phyloP scores from a whole-genome alignment of 1,140 invertebrate species.

The Anadara kagoshimensis region DNA sequence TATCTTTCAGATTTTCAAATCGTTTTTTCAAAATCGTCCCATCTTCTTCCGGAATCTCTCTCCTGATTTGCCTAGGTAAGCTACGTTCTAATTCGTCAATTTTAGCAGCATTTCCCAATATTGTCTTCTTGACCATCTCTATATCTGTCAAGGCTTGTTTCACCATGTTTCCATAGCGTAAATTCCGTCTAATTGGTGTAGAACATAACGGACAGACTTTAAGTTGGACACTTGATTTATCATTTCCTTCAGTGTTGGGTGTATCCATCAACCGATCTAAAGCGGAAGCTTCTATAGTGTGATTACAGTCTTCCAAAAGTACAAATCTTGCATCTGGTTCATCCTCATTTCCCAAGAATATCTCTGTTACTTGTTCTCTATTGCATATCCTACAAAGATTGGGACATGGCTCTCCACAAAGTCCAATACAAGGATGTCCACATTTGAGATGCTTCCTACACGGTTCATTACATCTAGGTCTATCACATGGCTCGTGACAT shows the following conservation, averaged over 20 bases:
- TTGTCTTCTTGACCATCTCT: slow-evolving; percentile 42
- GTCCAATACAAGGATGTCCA: slow-evolving; percentile 79
- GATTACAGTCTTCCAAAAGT: slow-evolving; percentile 53
- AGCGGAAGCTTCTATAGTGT: slow-evolving; percentile 44
- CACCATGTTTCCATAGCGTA: slow-evolving; percentile 78
- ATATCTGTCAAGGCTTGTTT: slow-evolving; percentile 69
- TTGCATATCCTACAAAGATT: slow-evolving; percentile 51
- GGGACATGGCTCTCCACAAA: slow-evolving; percentile 80
- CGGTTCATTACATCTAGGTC: slow-evolving; percentile 41
- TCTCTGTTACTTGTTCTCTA: slow-evolving; percentile 75
- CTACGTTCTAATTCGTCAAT: slow-evolving; percentile 7
- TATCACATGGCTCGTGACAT: slow-evolving; percentile 78
- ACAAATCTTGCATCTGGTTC: slow-evolving; percentile 61
- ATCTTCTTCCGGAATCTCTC: background rate
- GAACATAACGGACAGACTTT: slow-evolving; percentile 81
- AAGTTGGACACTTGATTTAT: slow-evolving; percentile 73
- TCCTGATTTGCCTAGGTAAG: slow-evolving; percentile 4
- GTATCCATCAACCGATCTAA: slow-evolving; percentile 75
- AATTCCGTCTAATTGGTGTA: slow-evolving; percentile 78
- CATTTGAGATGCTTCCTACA: slow-evolving; percentile 72
- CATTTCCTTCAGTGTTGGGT: slow-evolving; percentile 64
- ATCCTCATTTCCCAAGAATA: slow-evolving; percentile 76
- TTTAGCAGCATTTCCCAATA: slow-evolving; percentile 17
- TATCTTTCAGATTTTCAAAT: background rate
- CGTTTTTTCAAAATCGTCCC: slow-evolving; percentile 3